Evolutionary conservation across 2,888 invertebrate genomes (phyloP).

Genomic region (Parnassius glacialis): DNA sequence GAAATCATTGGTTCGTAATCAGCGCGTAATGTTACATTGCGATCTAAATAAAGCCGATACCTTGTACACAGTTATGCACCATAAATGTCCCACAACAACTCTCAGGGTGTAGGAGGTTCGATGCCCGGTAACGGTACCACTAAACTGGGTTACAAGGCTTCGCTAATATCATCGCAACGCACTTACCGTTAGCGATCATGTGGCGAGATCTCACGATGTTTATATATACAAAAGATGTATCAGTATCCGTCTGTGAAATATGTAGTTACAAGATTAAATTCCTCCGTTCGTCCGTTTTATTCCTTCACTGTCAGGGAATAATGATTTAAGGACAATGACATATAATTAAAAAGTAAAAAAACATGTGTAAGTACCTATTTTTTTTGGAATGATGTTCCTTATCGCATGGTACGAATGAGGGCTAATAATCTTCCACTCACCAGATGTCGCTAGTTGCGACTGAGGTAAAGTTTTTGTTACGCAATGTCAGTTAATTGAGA

Average conservation of each 20-base stretch:
- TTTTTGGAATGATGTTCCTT: too few species aligned
- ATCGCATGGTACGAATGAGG: too few species aligned
- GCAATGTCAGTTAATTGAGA: too few species aligned
- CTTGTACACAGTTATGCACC: slow-evolving; percentile 18
- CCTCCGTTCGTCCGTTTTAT: not conserved
- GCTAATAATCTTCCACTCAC: too few species aligned
- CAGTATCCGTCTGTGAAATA: slow-evolving; percentile 34
- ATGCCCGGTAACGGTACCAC: slow-evolving; percentile 66
- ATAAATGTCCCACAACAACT: slow-evolving; percentile 42
- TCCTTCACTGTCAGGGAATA: too few species aligned
- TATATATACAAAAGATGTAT: slow-evolving; percentile 46
- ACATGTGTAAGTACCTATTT: too few species aligned
- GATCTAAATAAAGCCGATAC: slow-evolving; percentile 21
- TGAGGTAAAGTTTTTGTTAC: too few species aligned
- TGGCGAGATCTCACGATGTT: slow-evolving; percentile 44
- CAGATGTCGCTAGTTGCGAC: too few species aligned
- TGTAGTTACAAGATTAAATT: not conserved
- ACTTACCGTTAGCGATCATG: slow-evolving; percentile 63
- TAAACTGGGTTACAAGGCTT: slow-evolving; percentile 74
- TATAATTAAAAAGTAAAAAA: too few species aligned
- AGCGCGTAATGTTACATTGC: slow-evolving; percentile 10
- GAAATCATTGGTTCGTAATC: slow-evolving; percentile 2
- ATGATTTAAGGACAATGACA: too few species aligned
- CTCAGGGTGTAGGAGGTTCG: slow-evolving; percentile 54
- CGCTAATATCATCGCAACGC: slow-evolving; percentile 68